phyloP scores from a whole-genome alignment of 2,113 vertebrate genomes.

The Phylloscopus trochiloides region DNA sequence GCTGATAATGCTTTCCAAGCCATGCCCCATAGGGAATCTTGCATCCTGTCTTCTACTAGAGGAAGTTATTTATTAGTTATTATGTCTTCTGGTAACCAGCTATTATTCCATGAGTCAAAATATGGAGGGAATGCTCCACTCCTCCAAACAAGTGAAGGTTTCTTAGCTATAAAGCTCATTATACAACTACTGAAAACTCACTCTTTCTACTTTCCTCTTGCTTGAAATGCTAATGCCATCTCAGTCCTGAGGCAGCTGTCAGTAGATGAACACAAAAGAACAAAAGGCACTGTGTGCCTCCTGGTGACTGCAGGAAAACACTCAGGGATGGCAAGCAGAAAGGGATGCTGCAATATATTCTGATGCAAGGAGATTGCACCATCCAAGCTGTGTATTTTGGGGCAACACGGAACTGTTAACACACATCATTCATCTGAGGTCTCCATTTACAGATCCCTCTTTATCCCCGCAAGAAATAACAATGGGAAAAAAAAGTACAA shows the following conservation, averaged over 20 bases:
- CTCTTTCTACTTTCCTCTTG: background rate
- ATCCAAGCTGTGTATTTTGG: background rate
- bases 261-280: background rate
- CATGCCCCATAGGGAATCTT: background rate
- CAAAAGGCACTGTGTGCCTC: background rate
- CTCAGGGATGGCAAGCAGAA: background rate
- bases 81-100: background rate
- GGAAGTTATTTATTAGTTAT: background rate
- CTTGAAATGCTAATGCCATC: background rate
- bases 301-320: background rate
- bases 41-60: background rate
- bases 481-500: background rate
- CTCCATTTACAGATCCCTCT: background rate
- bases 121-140: background rate
- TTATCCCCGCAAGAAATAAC: background rate
- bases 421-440: background rate
- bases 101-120: background rate
- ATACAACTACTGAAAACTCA: background rate
- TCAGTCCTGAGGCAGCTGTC: slow-evolving; percentile 1
- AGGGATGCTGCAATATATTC: background rate
- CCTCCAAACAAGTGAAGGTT: background rate
- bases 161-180: background rate
- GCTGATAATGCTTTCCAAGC: background rate
- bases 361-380: background rate
- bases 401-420: background rate